Evolutionary conservation across 2,888 invertebrate species (phyloP).

Genomic region (Drosophila buzzatii): DNA sequence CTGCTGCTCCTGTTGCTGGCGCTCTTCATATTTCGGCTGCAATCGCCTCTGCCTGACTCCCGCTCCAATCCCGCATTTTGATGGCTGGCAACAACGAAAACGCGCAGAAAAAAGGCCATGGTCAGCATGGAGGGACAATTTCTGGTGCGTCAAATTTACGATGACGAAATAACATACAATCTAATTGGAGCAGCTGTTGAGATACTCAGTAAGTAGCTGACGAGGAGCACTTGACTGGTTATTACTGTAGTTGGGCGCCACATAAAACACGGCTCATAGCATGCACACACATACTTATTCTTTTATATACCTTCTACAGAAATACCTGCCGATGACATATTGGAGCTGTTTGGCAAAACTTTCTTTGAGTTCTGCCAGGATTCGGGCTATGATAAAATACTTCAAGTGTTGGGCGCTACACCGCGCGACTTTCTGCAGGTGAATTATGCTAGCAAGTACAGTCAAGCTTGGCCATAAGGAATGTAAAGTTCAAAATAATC

Average conservation of each 20-base stretch:
- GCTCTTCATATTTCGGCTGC: conserved; percentile 51
- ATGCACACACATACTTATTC: neutral
- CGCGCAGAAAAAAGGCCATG: conserved; percentile 93
- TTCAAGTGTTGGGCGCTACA: conserved; percentile 97
- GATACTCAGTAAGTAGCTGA: conserved; percentile 91
- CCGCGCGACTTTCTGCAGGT: conserved; percentile 97
- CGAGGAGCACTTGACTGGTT: conserved; percentile 21
- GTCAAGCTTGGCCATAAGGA: neutral
- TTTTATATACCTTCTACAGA: conserved; percentile 86
- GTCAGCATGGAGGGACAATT: conserved; percentile 98
- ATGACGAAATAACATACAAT: conserved; percentile 97
- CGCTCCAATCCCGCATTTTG: conserved; percentile 9
- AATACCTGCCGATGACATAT: conserved; percentile 94
- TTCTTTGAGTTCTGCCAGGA: conserved; percentile 99
- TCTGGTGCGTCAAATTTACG: conserved; percentile 96
- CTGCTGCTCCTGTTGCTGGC: conserved; percentile 27
- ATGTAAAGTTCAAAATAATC: neutral
- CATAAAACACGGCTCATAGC: conserved; percentile 17
- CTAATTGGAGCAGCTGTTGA: conserved; percentile 96
- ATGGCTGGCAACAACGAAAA: conserved; percentile 27
- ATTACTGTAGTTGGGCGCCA: conserved; percentile 17
- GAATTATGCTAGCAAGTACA: neutral
- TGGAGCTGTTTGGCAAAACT: conserved; percentile 96
- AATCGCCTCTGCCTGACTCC: conserved; percentile 14
- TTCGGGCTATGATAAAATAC: conserved; percentile 98